Base-by-base conservation (phyloP, 2,113 vertebrate genomes). In the Malurus alboscapulatus region DNA sequence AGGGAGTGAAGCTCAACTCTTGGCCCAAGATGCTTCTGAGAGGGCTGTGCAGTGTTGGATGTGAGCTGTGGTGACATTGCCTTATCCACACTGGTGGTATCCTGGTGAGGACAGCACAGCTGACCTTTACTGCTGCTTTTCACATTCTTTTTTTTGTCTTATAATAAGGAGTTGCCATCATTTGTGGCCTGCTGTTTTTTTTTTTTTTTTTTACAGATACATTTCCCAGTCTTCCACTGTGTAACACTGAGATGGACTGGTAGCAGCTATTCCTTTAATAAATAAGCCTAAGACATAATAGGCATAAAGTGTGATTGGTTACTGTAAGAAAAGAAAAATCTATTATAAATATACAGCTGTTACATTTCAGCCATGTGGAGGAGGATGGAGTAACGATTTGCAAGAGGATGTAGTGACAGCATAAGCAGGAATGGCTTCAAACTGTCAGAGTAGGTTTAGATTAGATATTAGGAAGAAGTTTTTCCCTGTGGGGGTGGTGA, bases 1-100 rank as follows among this genome's bases (percentile, higher is more conserved):
- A 42, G 22, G 50, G 38, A 55, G 9, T 0, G 0, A 75, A 87
- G 44, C n/a, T 90, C 1, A 0, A 3, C 5, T 45, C 38, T 27
- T 67, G 44, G 18, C 48, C 40, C 45, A n/a, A 5, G 36, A 55
- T 63, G 13, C n/a, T 58, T 76, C 27, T 3, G 6, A 44, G 55
- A 62, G n/a, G 12, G 8, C 42, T 69, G n/a, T 12, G 47, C 53
- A 27, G 42, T 16, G 2, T 25, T 76, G 47, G 27, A 25, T 45
- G n/a, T 51, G 11, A 10, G 71, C 30, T 74, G 29, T 27, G 24
- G 59, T 72, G 40, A 17, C 38, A 13, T 8, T 62, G 10, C 10
- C 26, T 67, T 57, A 82, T 29, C 44, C 32, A 32, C 11, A 11
- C 2, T 5, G 5, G 2, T 42, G 22, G 12, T 53, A 3, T 47